A percentile compares a stretch with the other conserved stretches of the same genome.
These are phyloP conservation scores for Pocillopora grandis DNA, from an alignment of 92 coral and sea anemone species.

Conservation along the genomic window DNA sequence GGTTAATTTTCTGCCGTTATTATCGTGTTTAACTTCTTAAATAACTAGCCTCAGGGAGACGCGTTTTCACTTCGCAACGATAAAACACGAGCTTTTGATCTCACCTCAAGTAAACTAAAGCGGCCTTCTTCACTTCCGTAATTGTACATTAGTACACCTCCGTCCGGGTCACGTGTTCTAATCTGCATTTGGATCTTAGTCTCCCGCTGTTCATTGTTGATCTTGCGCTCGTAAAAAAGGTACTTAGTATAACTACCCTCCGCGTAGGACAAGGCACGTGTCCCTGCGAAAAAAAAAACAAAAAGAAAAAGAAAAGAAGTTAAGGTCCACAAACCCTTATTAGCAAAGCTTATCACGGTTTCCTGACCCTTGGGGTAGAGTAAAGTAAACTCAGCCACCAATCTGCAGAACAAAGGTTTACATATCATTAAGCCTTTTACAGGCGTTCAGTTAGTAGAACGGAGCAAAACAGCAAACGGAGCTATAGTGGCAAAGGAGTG, in stretches of 20 bases:
- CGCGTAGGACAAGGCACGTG: conserved; percentile 60
- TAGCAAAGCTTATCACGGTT: too few species aligned
- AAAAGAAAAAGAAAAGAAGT: not conserved
- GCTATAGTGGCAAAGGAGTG: too few species aligned
- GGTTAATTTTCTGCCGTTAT: too few species aligned
- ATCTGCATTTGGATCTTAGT: conserved; percentile 80
- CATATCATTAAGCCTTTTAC: too few species aligned
- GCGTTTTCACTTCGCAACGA: too few species aligned
- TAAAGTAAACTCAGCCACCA: too few species aligned
- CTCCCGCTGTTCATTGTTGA: conserved; percentile 70
- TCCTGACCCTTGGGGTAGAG: too few species aligned
- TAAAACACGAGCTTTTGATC: not conserved
- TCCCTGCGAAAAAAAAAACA: conserved; percentile 37
- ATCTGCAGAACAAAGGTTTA: too few species aligned
- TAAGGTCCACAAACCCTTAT: not conserved
- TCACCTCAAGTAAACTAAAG: conserved; percentile 64
- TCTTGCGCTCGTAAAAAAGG: conserved; percentile 42
- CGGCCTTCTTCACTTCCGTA: conserved; percentile 62
- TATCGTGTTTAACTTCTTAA: too few species aligned
- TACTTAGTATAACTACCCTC: conserved; percentile 67
- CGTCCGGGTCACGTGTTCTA: conserved; percentile 87
- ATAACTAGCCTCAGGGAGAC: too few species aligned
- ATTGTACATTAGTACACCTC: conserved; percentile 80
- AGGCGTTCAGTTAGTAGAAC: too few species aligned
- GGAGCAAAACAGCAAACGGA: too few species aligned